phyloP scores from a whole-genome alignment of 2,888 invertebrate species.

The Nomada lathburiana region DNA sequence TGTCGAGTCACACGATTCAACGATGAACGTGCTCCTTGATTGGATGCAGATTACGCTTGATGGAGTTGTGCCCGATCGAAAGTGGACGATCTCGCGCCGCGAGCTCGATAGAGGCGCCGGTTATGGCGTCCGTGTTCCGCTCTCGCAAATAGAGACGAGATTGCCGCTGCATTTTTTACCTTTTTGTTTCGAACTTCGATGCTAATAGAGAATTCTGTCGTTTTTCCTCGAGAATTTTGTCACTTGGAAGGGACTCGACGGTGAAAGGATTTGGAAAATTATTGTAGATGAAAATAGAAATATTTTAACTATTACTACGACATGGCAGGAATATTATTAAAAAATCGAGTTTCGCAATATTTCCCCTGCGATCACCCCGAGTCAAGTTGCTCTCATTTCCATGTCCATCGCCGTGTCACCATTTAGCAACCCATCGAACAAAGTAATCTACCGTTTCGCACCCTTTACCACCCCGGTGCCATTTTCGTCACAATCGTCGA shows the following conservation, averaged over 20 bases:
- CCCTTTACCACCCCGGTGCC: background rate
- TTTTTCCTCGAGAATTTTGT: background rate
- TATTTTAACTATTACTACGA: no score
- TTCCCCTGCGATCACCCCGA: background rate
- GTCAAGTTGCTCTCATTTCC: conserved; percentile 26
- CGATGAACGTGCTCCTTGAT: conserved; percentile 41
- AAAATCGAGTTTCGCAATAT: background rate
- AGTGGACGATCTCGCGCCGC: conserved; percentile 32
- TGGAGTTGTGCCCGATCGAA: conserved; percentile 55
- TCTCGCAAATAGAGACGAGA: conserved; percentile 33
- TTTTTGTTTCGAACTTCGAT: background rate
- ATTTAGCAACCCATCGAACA: conserved; percentile 23
- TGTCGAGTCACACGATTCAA: conserved; percentile 47
- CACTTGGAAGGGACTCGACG: background rate
- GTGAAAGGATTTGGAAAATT: background rate
- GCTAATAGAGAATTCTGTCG: background rate
- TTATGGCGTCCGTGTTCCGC: conserved; percentile 30
- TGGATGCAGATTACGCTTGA: conserved; percentile 63
- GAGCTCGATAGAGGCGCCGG: conserved; percentile 25
- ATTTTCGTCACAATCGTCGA: conserved; percentile 2
- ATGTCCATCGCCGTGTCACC: conserved; percentile 57
- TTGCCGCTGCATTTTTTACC: background rate
- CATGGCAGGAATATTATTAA: no score
- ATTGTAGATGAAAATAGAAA: no score
- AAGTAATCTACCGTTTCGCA: conserved; percentile 4